Conservation (phyloP, 2,797 vertebrate species). For the Mallotus villosus region DNA sequence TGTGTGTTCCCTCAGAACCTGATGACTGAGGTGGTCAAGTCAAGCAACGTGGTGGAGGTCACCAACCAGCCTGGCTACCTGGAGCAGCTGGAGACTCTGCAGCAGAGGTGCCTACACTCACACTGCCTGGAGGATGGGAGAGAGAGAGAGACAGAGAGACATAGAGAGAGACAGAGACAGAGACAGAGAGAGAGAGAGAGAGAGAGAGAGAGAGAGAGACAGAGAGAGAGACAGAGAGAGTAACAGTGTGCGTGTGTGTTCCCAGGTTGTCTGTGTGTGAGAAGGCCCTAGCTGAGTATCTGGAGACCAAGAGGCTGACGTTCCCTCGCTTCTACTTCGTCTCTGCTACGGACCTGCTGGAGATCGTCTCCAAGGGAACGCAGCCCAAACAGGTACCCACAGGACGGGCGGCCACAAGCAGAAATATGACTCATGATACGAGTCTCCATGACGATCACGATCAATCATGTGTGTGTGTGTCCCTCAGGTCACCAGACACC, state of each 20-base stretch:
- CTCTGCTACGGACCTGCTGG: constrained; percentile 77
- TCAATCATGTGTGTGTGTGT: constrained; percentile 13
- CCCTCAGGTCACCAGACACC: constrained; percentile 75
- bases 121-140: no score
- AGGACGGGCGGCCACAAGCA: no score
- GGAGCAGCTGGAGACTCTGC: constrained; percentile 75
- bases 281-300: constrained; percentile 76
- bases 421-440: neutral
- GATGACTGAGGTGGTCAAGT: constrained; percentile 70
- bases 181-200: no score
- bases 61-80: constrained; percentile 74
- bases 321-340: constrained; percentile 79
- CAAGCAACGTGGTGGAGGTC: constrained; percentile 75
- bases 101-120: constrained; percentile 57
- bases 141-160: no score
- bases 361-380: constrained; percentile 81
- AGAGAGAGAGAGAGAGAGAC: no score
- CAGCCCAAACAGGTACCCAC: constrained; percentile 71
- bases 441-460: neutral
- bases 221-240: neutral
- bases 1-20: constrained; percentile 55
- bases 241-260: constrained; percentile 5
- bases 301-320: constrained; percentile 75
- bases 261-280: constrained; percentile 75
- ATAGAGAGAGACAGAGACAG: no score